phyloP scores from a whole-genome alignment of 2,113 vertebrate genomes.

The Gadus macrocephalus region DNA sequence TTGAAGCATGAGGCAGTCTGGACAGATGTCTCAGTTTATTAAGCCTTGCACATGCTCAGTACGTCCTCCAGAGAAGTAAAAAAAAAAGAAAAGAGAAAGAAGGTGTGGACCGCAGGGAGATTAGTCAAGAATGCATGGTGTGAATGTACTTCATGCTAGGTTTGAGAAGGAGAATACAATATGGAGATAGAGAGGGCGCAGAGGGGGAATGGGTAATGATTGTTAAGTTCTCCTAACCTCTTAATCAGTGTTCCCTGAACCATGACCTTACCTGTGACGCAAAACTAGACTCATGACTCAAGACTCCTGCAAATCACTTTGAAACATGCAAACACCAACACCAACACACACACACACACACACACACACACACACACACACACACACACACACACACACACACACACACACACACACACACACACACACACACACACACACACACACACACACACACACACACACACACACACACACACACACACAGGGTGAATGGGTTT shows the following conservation, averaged over 20 bases:
- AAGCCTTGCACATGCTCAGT: neutral
- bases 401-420: neutral
- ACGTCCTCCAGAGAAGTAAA: neutral
- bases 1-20: constrained; percentile 1
- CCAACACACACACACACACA: neutral
- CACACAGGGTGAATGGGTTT: constrained; percentile 18
- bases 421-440: neutral
- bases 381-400: neutral
- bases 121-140: constrained; percentile 4
- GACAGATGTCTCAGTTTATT: constrained; percentile 13
- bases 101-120: neutral
- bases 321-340: too few relatives aligned
- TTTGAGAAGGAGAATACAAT: neutral
- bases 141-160: constrained; percentile 18
- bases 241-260: constrained; percentile 14
- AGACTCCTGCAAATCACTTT: neutral
- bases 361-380: constrained; percentile 5
- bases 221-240: constrained; percentile 11
- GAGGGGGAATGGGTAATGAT: neutral
- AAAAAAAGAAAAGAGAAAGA: constrained; percentile 22
- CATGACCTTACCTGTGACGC: constrained; percentile 9
- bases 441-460: constrained; percentile 3
- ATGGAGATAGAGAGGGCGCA: neutral
- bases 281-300: too few relatives aligned
- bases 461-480: constrained; percentile 2